Evolutionary conservation across 2,888 invertebrate species (phyloP).

Genomic region (Mycalesis mineus): DNA sequence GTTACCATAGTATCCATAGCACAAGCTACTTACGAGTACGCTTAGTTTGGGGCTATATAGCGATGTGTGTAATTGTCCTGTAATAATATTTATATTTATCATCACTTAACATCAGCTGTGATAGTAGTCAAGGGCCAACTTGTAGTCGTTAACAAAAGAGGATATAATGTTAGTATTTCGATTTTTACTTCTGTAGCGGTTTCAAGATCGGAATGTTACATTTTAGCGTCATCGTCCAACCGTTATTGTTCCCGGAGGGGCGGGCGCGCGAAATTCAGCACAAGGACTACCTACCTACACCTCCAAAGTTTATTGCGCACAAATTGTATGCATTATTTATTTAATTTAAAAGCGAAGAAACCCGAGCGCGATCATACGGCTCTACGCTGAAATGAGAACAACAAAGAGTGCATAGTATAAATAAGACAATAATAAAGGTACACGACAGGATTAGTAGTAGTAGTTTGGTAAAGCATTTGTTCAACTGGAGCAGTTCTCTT

Average conservation of each 20-base stretch:
- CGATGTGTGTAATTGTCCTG: too few species aligned
- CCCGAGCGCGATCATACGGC: conserved; percentile 60
- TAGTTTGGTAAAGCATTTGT: too few species aligned
- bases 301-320: conserved; percentile 72
- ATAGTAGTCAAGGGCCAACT: too few species aligned
- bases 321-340: conserved; percentile 77
- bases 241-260: conserved; percentile 68
- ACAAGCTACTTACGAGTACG: too few species aligned
- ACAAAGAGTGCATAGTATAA: conserved; percentile 43
- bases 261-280: conserved; percentile 61
- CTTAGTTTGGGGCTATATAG: too few species aligned
- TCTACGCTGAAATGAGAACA: conserved; percentile 49
- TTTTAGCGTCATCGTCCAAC: conserved; percentile 48
- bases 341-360: conserved; percentile 77
- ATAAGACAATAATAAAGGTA: conserved; percentile 25
- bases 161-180: background rate
- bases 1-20: too few species aligned
- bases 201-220: conserved; percentile 22
- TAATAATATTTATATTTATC: too few species aligned
- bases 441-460: background rate
- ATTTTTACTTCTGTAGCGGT: background rate
- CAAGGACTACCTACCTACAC: conserved; percentile 61
- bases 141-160: background rate
- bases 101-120: too few species aligned
- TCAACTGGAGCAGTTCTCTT: too few species aligned